Percentiles rank a stretch among this genome's conserved stretches.
Evolutionary conservation across 2,797 vertebrate species (phyloP).

Genomic region (Sebastes taczanowskii): DNA sequence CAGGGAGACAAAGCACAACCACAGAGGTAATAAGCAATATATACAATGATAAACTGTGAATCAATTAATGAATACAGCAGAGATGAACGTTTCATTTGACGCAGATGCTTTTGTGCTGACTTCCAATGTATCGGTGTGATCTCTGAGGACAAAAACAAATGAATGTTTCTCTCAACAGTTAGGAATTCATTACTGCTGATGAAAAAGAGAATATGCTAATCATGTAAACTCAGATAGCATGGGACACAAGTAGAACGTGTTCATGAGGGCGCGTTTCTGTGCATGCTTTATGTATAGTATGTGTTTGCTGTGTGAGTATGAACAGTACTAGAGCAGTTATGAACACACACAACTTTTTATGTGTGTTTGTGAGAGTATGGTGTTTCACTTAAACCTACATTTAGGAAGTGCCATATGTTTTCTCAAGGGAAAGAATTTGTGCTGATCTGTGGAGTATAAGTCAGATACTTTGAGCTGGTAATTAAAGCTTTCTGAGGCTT

Average conservation of each 20-base stretch:
- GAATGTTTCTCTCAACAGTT: slow-evolving; percentile 31
- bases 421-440: slow-evolving; percentile 37
- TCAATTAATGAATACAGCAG: slow-evolving; percentile 23
- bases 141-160: slow-evolving; percentile 45
- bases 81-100: slow-evolving; percentile 16
- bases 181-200: slow-evolving; percentile 54
- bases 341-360: neutral
- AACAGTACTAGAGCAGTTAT: neutral
- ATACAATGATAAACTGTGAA: neutral
- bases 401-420: slow-evolving; percentile 55
- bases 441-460: slow-evolving; percentile 56
- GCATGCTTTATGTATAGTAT: neutral
- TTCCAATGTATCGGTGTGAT: slow-evolving; percentile 41
- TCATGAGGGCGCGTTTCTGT: neutral
- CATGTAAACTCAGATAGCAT: slow-evolving; percentile 15
- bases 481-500: slow-evolving; percentile 62
- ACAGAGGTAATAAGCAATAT: neutral
- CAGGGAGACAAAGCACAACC: neutral
- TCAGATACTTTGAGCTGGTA: slow-evolving; percentile 53
- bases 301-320: neutral
- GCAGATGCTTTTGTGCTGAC: slow-evolving; percentile 21
- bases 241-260: neutral
- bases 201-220: slow-evolving; percentile 52
- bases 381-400: slow-evolving; percentile 37
- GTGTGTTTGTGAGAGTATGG: neutral